Conservation (phyloP, 1,140 invertebrate genomes). For the Branchinecta lynchi region DNA sequence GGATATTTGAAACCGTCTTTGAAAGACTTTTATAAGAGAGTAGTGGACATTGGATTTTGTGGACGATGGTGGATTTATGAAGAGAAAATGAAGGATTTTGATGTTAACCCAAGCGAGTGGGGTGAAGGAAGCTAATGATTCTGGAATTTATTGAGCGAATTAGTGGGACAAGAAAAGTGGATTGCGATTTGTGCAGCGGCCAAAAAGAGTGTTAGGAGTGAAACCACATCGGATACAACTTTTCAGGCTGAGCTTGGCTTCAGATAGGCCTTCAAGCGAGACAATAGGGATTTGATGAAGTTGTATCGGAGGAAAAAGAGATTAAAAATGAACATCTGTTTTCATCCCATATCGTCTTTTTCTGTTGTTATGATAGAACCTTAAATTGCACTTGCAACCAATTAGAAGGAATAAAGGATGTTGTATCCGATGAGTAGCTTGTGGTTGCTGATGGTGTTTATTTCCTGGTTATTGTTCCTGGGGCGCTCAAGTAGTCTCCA, state of each 20-base stretch:
- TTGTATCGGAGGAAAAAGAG: neutral
- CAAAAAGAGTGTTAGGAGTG: neutral
- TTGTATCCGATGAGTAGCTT: no score
- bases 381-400: no score
- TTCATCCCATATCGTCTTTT: no score
- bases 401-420: no score
- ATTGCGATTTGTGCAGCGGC: neutral
- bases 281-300: neutral
- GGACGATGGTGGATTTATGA: slow-evolving; percentile 29
- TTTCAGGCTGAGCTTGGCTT: neutral
- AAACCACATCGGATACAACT: neutral
- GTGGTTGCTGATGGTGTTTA: no score
- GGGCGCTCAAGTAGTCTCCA: no score
- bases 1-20: slow-evolving; percentile 27
- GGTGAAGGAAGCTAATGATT: slow-evolving; percentile 10
- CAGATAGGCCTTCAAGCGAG: slow-evolving; percentile 2
- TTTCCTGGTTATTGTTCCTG: no score
- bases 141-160: neutral
- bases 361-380: no score
- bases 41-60: slow-evolving; percentile 33
- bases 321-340: no score
- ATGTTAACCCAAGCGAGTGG: slow-evolving; percentile 35
- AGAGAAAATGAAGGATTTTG: slow-evolving; percentile 33
- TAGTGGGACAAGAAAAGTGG: slow-evolving; percentile 8
- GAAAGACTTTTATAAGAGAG: slow-evolving; percentile 24